These are phyloP conservation scores for Andricus grossulariae DNA, from an alignment of 1,140 invertebrate genomes.

Conservation along the genomic window DNA sequence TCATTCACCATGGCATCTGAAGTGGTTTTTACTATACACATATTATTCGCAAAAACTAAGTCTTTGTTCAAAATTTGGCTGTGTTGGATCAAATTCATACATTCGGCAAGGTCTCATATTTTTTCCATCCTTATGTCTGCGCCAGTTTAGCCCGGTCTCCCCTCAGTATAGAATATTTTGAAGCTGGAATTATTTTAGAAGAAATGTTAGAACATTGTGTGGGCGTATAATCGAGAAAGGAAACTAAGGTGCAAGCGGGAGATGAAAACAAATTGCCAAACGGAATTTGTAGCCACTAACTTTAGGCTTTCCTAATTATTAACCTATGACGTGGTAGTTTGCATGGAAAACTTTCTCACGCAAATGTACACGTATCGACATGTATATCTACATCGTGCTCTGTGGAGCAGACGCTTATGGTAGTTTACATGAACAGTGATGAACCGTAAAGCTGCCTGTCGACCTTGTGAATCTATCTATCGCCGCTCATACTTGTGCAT, in stretches of 20 bases:
- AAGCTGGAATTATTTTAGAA: too few species aligned
- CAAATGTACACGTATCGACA: slow-evolving; percentile 2
- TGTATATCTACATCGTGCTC: slow-evolving; percentile 29
- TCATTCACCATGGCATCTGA: too few species aligned
- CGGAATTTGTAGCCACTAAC: background rate
- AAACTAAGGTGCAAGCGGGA: background rate
- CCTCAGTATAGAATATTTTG: too few species aligned
- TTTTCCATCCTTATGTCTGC: too few species aligned
- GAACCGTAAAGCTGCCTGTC: slow-evolving; percentile 51
- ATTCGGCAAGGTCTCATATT: too few species aligned
- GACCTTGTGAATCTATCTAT: slow-evolving; percentile 43
- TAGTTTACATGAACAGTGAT: slow-evolving; percentile 54
- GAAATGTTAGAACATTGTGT: background rate
- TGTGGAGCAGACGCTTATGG: slow-evolving; percentile 45
- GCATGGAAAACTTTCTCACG: slow-evolving; percentile 12
- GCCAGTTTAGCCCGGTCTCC: too few species aligned
- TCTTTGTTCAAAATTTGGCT: too few species aligned
- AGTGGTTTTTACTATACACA: too few species aligned
- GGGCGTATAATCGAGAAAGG: background rate
- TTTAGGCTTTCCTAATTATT: slow-evolving; percentile 9
- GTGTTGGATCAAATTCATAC: too few species aligned
- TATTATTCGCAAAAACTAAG: too few species aligned
- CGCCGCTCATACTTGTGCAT: slow-evolving; percentile 44
- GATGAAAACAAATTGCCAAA: slow-evolving; percentile 9
- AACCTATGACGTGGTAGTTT: background rate